Base-by-base conservation (phyloP, 2,113 vertebrate genomes). In the Aspiorhynchus laticeps region DNA sequence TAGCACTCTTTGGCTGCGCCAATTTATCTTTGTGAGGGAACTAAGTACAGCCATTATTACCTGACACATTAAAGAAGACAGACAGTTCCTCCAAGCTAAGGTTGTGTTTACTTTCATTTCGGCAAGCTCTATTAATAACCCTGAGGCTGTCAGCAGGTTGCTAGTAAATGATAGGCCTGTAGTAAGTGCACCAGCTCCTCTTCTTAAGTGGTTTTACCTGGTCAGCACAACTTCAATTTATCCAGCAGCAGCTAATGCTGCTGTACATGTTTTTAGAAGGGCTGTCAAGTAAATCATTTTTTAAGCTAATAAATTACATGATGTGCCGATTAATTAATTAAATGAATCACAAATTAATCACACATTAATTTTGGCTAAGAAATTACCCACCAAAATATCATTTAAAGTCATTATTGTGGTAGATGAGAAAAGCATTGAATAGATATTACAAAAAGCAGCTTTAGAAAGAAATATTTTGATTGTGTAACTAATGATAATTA, bases 11-110 rank as follows among this genome's bases (percentile, higher is more conserved):
- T 76, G 51, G 28, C 56, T 61, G 71, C 41, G 69, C 71, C 86
- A 83, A 87, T 83, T 87, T 87, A 76, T 87, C 80, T 87, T 76
- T 83, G 80, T 87, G 80, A 87, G 38, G 80, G 53, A 74, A 81
- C 86, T 76, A 87, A 87, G 86, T 83, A 82, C 24, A 43, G 71
- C 56, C 80, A 87, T 87, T 87, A 87, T 83, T 87, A 83, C 79
- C 79, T 83, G 86, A 76, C 86, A 83, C 79, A 59, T 85, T 85
- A 88, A 80, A 76, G 81, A 56, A 41, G 84, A 80, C 69, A 17
- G 65, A 76, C 41, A 69, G 79, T 69, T 76, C 84, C 83, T 69
- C 33, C 38, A 51, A 85, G 84, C 71, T 67, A 53, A 53, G 51
- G 53, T 53, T 75, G 78, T 86, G 87, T 86, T 88, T 88, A 88